Conservation (phyloP, 1,140 invertebrate species). For the Tetramorium parvispinum region DNA sequence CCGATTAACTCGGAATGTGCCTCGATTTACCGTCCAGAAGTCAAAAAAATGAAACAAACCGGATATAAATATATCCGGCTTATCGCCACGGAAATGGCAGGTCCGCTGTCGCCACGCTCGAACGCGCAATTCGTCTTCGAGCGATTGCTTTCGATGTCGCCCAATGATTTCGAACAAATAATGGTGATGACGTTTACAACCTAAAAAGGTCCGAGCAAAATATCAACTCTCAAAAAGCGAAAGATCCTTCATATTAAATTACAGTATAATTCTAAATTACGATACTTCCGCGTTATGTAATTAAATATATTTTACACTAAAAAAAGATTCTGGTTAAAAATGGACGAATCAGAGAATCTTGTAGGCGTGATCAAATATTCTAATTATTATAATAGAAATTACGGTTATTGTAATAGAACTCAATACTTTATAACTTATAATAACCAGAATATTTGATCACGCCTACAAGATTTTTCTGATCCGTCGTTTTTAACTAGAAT, state of each 20-base stretch:
- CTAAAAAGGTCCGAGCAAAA: not conserved
- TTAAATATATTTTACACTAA: too few relatives aligned
- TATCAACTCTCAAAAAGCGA: not conserved
- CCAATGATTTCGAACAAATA: not conserved
- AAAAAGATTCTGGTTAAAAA: too few relatives aligned
- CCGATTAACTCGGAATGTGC: constrained; percentile 44
- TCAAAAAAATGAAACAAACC: constrained; percentile 46
- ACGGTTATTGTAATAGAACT: too few relatives aligned
- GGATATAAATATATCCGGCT: constrained; percentile 6
- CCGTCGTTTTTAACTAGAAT: too few relatives aligned
- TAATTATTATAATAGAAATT: too few relatives aligned
- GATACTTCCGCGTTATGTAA: too few relatives aligned
- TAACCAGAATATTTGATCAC: too few relatives aligned
- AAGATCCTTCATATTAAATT: not conserved
- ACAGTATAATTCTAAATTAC: too few relatives aligned
- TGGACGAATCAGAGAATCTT: too few relatives aligned
- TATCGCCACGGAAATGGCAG: constrained; percentile 29
- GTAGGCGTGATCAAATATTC: too few relatives aligned
- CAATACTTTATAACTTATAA: too few relatives aligned
- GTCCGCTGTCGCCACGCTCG: not conserved
- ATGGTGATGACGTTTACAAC: not conserved
- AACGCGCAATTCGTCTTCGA: constrained; percentile 3
- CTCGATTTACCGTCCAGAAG: constrained; percentile 35
- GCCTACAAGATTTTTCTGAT: too few relatives aligned
- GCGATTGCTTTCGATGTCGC: not conserved